Evolutionary conservation across 2,113 vertebrate species (phyloP).

Genomic region (Gymnocephalus cernua): DNA sequence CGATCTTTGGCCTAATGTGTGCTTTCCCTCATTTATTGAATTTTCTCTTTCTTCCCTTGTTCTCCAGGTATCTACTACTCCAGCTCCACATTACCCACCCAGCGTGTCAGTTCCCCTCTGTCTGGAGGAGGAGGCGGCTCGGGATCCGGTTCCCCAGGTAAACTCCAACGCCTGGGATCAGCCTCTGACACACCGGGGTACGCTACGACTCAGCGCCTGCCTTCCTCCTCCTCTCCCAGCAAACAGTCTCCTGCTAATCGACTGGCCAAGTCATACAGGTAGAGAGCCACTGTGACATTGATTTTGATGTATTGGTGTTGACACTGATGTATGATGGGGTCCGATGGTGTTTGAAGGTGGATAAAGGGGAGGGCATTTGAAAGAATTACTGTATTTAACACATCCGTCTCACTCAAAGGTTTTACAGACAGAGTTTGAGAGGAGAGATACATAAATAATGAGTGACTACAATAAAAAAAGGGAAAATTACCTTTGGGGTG

Average conservation of each 20-base stretch:
- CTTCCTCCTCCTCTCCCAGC: conserved; percentile 89
- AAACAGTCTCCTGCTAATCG: conserved; percentile 92
- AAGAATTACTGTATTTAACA: conserved; percentile 17
- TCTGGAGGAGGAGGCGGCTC: conserved; percentile 85
- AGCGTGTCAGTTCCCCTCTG: conserved; percentile 93
- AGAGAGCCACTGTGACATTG: conserved; percentile 55
- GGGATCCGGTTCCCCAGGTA: conserved; percentile 89
- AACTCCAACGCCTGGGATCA: conserved; percentile 93
- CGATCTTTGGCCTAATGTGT: not conserved
- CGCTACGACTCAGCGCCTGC: conserved; percentile 88
- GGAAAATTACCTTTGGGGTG: conserved; percentile 3
- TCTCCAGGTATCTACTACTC: conserved; percentile 90
- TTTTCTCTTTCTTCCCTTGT: conserved; percentile 62
- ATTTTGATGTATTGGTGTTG: conserved; percentile 18
- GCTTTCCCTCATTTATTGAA: not conserved
- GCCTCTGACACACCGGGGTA: conserved; percentile 89
- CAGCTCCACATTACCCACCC: conserved; percentile 94
- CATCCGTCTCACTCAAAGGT: conserved; percentile 3
- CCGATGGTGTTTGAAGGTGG: conserved; percentile 5
- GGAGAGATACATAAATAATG: conserved; percentile 1
- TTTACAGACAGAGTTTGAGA: not conserved
- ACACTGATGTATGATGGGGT: conserved; percentile 13
- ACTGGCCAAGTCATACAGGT: conserved; percentile 98
- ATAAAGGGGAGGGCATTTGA: not conserved
- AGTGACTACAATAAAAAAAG: not conserved